phyloP scores from a whole-genome alignment of 2,797 vertebrate species.

The Oreonectes daqikongensis region DNA sequence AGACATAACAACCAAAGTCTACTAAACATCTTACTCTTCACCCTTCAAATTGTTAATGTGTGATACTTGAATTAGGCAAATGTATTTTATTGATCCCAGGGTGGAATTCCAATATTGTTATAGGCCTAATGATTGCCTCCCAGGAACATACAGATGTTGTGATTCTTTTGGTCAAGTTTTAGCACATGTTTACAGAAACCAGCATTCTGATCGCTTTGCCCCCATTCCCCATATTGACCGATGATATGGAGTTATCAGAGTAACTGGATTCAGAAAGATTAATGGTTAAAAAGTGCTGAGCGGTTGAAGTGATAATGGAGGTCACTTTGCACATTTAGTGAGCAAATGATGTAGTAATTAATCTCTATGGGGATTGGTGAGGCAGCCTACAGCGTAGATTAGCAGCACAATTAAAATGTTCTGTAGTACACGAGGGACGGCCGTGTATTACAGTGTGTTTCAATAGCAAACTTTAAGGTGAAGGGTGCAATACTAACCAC shows the following conservation, averaged over 20 bases:
- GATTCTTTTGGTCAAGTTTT: background rate
- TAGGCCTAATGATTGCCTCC: background rate
- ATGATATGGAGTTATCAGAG: background rate
- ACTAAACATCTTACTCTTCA: background rate
- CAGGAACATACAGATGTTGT: background rate
- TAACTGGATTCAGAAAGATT: constrained; percentile 4
- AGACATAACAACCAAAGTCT: background rate
- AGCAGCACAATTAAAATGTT: background rate
- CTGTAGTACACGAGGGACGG: background rate
- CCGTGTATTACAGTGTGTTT: background rate
- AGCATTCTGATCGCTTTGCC: background rate
- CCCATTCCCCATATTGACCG: background rate
- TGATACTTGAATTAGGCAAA: background rate
- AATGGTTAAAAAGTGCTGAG: constrained; percentile 19
- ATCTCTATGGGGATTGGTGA: constrained; percentile 6
- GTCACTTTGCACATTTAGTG: constrained; percentile 43
- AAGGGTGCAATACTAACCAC: background rate
- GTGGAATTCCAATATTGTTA: background rate
- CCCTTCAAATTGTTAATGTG: background rate
- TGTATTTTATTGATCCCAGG: constrained; percentile 8
- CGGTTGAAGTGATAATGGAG: constrained; percentile 47
- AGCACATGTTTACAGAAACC: background rate
- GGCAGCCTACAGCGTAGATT: constrained; percentile 26
- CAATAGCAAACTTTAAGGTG: constrained; percentile 9
- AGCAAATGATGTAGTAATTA: constrained; percentile 42